Evolutionary conservation across 2,797 vertebrate species (phyloP).

Genomic region (Erethizon dorsatum): DNA sequence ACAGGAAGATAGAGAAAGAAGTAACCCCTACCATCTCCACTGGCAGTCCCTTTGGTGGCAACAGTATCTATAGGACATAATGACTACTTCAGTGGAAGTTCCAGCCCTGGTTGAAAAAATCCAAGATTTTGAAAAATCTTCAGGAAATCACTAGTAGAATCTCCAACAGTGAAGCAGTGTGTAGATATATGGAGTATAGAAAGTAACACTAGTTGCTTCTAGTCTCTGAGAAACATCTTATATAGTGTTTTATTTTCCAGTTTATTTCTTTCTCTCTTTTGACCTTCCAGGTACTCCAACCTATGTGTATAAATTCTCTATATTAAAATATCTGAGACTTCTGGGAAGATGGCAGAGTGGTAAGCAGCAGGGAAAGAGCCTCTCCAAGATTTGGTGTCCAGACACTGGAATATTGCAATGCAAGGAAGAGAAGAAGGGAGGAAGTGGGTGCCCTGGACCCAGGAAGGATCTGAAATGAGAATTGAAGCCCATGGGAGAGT

Average conservation of each 20-base stretch:
- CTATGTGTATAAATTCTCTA: not conserved
- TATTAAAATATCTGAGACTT: not conserved
- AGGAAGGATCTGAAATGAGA: too few species aligned
- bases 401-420: too few species aligned
- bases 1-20: not conserved
- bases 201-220: not conserved
- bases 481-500: too few species aligned
- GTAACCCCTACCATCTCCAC: not conserved
- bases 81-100: not conserved
- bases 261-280: not conserved
- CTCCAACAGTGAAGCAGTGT: not conserved
- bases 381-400: too few species aligned
- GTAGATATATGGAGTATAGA: not conserved
- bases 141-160: not conserved
- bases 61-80: not conserved
- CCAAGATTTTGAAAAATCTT: not conserved
- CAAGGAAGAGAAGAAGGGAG: too few species aligned
- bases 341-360: too few species aligned
- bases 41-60: not conserved
- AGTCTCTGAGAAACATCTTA: not conserved
- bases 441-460: too few species aligned
- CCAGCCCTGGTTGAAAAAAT: not conserved
- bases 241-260: not conserved
- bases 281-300: not conserved
- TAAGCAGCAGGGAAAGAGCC: too few species aligned